phyloP scores from a whole-genome alignment of 2,113 vertebrate genomes.

The Addax nasomaculatus region DNA sequence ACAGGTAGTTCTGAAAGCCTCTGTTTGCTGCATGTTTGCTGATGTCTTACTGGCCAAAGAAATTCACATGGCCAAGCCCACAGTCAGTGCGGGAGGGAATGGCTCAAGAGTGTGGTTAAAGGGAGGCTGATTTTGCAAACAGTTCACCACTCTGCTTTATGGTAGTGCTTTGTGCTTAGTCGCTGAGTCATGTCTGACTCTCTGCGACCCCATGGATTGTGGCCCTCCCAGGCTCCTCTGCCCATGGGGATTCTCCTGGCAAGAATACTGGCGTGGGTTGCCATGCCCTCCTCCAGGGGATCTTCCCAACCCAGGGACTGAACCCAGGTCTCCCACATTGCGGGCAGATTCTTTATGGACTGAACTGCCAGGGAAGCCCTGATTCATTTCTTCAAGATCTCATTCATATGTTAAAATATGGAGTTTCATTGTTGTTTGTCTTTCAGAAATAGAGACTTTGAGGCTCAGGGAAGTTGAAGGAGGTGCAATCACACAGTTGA shows the following conservation, averaged over 20 bases:
- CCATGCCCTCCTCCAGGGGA: neutral
- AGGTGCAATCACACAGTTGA: neutral
- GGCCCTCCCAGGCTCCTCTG: neutral
- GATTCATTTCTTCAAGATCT: neutral
- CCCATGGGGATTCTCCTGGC: neutral
- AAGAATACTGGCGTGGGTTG: neutral
- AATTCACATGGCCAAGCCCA: neutral
- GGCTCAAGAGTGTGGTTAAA: neutral
- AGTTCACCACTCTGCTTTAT: neutral
- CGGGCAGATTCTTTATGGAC: rapidly evolving
- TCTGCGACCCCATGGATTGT: neutral
- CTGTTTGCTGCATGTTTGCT: neutral
- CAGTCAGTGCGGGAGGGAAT: neutral
- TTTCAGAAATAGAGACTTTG: neutral
- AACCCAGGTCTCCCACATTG: neutral
- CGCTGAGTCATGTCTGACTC: rapidly evolving
- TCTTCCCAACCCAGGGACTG: neutral
- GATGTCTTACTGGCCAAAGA: neutral
- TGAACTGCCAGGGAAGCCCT: neutral
- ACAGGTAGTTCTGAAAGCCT: neutral
- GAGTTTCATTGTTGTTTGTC: neutral
- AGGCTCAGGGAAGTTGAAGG: neutral
- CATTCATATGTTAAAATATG: neutral
- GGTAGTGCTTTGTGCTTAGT: neutral
- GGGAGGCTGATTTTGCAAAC: neutral